phyloP scores from a whole-genome alignment of 2,113 vertebrate genomes.

The Pseudonaja textilis region DNA sequence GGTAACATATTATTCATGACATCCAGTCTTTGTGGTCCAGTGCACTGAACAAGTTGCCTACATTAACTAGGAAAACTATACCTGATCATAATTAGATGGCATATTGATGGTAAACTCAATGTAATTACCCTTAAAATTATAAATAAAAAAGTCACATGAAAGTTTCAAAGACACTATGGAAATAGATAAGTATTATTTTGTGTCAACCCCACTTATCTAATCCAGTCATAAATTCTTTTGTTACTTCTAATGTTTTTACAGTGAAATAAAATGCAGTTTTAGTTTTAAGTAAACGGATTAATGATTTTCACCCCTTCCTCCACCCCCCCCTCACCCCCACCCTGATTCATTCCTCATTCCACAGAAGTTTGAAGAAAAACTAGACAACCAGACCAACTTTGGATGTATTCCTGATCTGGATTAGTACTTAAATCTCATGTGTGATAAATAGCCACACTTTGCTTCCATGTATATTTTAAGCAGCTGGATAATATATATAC shows the following conservation, averaged over 20 bases:
- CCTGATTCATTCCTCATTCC: not conserved
- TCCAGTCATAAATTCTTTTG: slow-evolving; percentile 25
- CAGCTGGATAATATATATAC: slow-evolving; percentile 24
- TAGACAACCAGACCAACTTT: not conserved
- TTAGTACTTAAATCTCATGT: slow-evolving; percentile 2
- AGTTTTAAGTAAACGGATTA: not conserved
- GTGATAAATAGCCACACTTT: slow-evolving; percentile 1
- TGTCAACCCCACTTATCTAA: slow-evolving; percentile 35
- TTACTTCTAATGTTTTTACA: slow-evolving; percentile 7
- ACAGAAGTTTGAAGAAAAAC: not conserved
- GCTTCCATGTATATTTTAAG: slow-evolving; percentile 15
- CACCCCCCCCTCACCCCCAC: not conserved
- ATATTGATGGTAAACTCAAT: slow-evolving; percentile 10
- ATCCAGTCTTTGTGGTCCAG: not conserved
- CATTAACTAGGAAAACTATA: slow-evolving; percentile 5
- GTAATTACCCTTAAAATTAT: slow-evolving; percentile 3
- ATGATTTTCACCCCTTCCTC: slow-evolving; percentile 14
- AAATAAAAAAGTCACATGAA: slow-evolving; percentile 18
- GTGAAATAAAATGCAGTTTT: slow-evolving; percentile 6
- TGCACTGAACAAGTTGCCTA: not conserved
- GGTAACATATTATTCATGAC: not conserved
- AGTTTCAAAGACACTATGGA: slow-evolving; percentile 40
- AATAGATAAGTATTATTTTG: slow-evolving; percentile 44
- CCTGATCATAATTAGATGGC: slow-evolving; percentile 6
- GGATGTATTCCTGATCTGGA: not conserved